Evolutionary conservation across 2,888 invertebrate species (phyloP), one percentile per base, ranked within the genome.

Genomic region (Cyaniris semiargus): DNA sequence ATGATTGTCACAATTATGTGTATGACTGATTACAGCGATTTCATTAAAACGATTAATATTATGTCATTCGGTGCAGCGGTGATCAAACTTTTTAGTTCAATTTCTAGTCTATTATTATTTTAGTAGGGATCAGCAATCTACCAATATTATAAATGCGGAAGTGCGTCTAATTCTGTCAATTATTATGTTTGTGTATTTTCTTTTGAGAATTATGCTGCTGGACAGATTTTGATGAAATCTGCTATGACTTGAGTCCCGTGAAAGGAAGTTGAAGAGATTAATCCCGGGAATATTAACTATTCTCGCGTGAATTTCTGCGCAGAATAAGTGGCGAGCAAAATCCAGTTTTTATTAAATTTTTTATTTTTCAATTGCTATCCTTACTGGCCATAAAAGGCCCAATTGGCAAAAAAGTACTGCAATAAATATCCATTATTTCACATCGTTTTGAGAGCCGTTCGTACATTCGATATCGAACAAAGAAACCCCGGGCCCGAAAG

Each of bases 401-500:
- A 66, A 66, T 66, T 66, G 66, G 66, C 27, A 66, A 66, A 53
- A 66, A 66, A 66, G 66, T 15, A 66, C 27, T 31, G 66, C 15
- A 66, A 66, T 27, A 66, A 31, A 66, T 66, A 18, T 27, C 66
- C 66, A 66, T 66, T 66, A 60, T 66, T 66, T 66, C 18, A 31
- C 66, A 66, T 66, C 66, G 66, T 31, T 66, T 66, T 27, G 66
- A 66, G 66, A 66, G 6, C 66, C 66, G 27, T 66, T 31, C 66
- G 27, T 66, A 66, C 66, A 66, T 66, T 31, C 18, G 66, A 66
- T 66, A 66, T 66, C 66, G 66, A 66, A 66, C 66, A 66, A 66
- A 66, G 66, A 66, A 66, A 66, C 21, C 66, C 66, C 15, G 8
- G 27, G 31, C 66, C 66, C 15, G 8, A 66, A 66, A 66, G 66